These are phyloP conservation scores for Heloderma charlesbogerti DNA, from an alignment of 2,113 vertebrate species.

Conservation along the genomic window DNA sequence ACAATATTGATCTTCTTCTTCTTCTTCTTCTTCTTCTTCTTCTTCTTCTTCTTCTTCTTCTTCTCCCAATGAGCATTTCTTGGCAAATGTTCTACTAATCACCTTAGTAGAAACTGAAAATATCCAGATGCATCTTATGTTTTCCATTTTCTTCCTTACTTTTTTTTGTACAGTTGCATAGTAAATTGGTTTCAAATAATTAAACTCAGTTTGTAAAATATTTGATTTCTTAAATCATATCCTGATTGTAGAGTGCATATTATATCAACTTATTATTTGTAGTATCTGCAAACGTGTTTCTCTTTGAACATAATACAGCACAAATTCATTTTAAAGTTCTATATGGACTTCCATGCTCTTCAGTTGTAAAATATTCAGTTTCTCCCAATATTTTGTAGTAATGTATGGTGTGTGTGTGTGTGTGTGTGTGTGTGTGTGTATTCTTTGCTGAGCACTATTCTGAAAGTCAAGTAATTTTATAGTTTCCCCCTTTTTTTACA, in stretches of 20 bases:
- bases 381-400: conserved; percentile 20
- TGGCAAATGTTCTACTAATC: conserved; percentile 47
- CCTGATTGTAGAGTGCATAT: neutral
- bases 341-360: neutral
- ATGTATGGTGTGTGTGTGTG: no score
- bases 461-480: neutral
- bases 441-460: neutral
- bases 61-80: conserved; percentile 43
- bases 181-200: neutral
- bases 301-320: neutral
- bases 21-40: no score
- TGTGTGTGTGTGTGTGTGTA: no score
- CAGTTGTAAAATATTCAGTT: conserved; percentile 45
- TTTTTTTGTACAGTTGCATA: neutral
- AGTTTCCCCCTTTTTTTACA: neutral
- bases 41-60: no score
- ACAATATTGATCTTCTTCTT: conserved; percentile 8
- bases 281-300: neutral
- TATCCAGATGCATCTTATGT: neutral
- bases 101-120: conserved; percentile 35
- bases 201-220: conserved; percentile 6
- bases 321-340: neutral
- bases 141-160: neutral
- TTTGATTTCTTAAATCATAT: neutral
- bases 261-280: neutral